Evolutionary conservation across 2,888 invertebrate genomes (phyloP).

Genomic region (Drosophila meridiana): DNA sequence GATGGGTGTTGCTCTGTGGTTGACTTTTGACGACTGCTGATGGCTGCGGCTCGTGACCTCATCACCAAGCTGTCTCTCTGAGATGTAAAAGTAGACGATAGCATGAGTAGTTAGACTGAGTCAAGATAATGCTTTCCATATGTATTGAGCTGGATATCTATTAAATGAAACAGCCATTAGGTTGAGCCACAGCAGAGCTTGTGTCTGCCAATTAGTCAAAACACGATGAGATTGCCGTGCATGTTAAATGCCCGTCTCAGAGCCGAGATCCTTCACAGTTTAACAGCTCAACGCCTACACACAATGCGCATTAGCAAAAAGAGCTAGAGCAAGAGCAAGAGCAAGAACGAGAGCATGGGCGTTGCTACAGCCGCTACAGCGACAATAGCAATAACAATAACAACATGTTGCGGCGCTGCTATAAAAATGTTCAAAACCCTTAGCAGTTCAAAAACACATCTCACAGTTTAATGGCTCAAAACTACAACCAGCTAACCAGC

Average conservation of each 20-base stretch:
- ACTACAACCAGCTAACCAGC: slow-evolving; percentile 31
- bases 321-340: slow-evolving; percentile 6
- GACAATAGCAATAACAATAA: slow-evolving; percentile 29
- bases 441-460: slow-evolving; percentile 51
- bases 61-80: not conserved
- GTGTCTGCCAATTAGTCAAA: slow-evolving; percentile 33
- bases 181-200: not conserved
- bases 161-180: slow-evolving; percentile 5
- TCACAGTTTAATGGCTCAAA: slow-evolving; percentile 44
- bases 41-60: slow-evolving; percentile 3
- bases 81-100: slow-evolving; percentile 9
- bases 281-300: slow-evolving; percentile 39
- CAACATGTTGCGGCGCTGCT: slow-evolving; percentile 30
- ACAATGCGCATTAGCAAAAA: slow-evolving; percentile 1
- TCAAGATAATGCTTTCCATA: not conserved
- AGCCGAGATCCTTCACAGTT: slow-evolving; percentile 26
- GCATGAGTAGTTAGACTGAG: not conserved
- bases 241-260: slow-evolving; percentile 16
- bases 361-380: slow-evolving; percentile 34
- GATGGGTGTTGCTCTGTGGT: slow-evolving; percentile 61
- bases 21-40: slow-evolving; percentile 35
- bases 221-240: slow-evolving; percentile 18
- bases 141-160: not conserved
- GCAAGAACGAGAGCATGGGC: slow-evolving; percentile 37
- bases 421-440: slow-evolving; percentile 55